Percentiles rank a stretch among this genome's conserved stretches.
Evolutionary conservation across 1,140 invertebrate genomes (phyloP).

Genomic region (Brachionus paranguensis): DNA sequence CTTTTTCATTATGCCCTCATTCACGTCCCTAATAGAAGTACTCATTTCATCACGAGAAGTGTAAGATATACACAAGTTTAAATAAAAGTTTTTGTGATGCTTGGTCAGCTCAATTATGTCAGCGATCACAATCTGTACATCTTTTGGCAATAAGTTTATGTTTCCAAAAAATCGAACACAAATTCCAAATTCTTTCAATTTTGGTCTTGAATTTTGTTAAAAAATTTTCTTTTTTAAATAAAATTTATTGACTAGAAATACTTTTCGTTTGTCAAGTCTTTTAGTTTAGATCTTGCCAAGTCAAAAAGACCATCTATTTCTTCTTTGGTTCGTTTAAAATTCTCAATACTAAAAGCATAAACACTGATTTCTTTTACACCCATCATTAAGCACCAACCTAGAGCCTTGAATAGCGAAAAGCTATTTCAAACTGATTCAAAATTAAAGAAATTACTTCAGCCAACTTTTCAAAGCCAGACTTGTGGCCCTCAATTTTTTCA

Average conservation of each 20-base stretch:
- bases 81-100: conserved; percentile 58
- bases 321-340: conserved; percentile 84
- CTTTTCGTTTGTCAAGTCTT: conserved; percentile 72
- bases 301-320: conserved; percentile 86
- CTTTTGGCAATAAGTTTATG: conserved; percentile 69
- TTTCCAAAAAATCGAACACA: conserved; percentile 83
- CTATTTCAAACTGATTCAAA: not conserved
- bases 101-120: conserved; percentile 72
- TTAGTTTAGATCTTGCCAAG: conserved; percentile 75
- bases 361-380: conserved; percentile 83
- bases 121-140: conserved; percentile 70
- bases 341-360: conserved; percentile 98
- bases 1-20: not conserved
- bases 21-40: not conserved
- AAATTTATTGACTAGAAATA: conserved; percentile 37
- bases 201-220: conserved; percentile 55
- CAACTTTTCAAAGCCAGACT: conserved; percentile 86
- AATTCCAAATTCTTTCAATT: conserved; percentile 75
- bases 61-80: conserved; percentile 14
- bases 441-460: conserved; percentile 61
- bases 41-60: conserved; percentile 28
- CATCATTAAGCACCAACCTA: conserved; percentile 73
- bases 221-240: not conserved
- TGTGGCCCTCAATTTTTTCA: conserved; percentile 74
- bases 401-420: not conserved